Evolutionary conservation across 1,140 invertebrate species (phyloP), one percentile per base, ranked within the genome.

Genomic region (Megalonaias nervosa): DNA sequence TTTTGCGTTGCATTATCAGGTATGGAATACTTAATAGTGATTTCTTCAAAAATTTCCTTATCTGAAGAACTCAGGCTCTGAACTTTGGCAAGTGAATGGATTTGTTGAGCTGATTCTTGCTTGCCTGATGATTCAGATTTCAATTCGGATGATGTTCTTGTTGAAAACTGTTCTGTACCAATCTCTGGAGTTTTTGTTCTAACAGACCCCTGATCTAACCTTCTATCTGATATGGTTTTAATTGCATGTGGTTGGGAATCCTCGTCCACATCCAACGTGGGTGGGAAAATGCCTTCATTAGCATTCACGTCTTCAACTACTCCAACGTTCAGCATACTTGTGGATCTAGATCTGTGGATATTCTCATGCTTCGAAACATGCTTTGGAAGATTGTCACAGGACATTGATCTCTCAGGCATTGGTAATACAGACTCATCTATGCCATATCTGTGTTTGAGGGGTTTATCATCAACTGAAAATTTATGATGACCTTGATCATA

Each of bases 241-340:
- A 71, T 19, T 19, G 75, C 70, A 55, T 69, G 72, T 48, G 16
- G 61, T 55, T 80, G 70, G 26, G 48, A 70, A 73, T 80, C 74
- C 31, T 21, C 31, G 21, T 71, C 71, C 21, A 31, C 55, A 11
- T 62, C 64, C 5, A 81, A 59, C 58, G 58, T 75, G 21, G 86
- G 86, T 67, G 86, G 86, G 62, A 87, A 87, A 23, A 87, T 85
- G 14, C 82, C 81, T 59, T 83, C 84, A 66, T 82, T 79, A 38
- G 79, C 77, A 67, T 76, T 79, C 0, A 64, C 61, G 31, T 78
- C 70, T 58, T 75, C 85, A 66, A 64, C 66, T 17, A 71, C 61
- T 2, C 75, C 82, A n/a, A 82, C 76, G 61, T 82, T 82, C n/a
- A 87, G 55, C 67, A 88, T 77, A 56, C 81, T 81, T 68, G 84